phyloP scores from a whole-genome alignment of 2,113 vertebrate species.

The Bolborhynchus lineola region DNA sequence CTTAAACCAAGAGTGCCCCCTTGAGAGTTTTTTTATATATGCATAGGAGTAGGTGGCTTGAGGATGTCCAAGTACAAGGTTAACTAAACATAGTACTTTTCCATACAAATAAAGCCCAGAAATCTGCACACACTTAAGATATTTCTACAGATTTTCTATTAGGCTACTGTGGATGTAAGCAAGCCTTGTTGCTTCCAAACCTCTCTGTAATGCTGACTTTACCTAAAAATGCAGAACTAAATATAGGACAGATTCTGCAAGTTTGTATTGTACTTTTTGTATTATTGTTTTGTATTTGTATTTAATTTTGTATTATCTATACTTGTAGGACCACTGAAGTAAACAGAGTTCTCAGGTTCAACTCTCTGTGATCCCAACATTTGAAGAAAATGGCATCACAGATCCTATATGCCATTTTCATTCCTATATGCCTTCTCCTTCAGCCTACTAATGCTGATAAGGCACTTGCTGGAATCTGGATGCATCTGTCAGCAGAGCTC shows the following conservation, averaged over 20 bases:
- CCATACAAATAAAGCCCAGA: not conserved
- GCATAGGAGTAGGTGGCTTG: not conserved
- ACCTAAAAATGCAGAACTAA: not conserved
- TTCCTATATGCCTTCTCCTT: not conserved
- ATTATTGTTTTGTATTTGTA: not conserved
- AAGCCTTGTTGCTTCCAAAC: not conserved
- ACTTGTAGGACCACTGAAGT: not conserved
- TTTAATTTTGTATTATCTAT: too few relatives aligned
- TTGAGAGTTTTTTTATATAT: not conserved
- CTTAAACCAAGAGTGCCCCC: slow-evolving; percentile 41
- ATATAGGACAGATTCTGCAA: not conserved
- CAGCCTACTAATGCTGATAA: not conserved
- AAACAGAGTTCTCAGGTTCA: not conserved
- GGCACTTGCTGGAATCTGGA: not conserved
- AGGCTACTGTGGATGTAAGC: not conserved
- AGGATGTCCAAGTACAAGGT: not conserved
- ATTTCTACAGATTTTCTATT: not conserved
- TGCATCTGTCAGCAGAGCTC: not conserved
- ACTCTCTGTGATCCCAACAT: not conserved
- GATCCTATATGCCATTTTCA: too few relatives aligned
- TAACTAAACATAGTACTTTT: not conserved
- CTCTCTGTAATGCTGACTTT: not conserved
- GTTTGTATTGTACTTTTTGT: too few relatives aligned
- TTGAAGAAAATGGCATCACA: not conserved
- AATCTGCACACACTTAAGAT: not conserved